Conservation (phyloP, 2,113 vertebrate species). For the Catharus bicknelli region DNA sequence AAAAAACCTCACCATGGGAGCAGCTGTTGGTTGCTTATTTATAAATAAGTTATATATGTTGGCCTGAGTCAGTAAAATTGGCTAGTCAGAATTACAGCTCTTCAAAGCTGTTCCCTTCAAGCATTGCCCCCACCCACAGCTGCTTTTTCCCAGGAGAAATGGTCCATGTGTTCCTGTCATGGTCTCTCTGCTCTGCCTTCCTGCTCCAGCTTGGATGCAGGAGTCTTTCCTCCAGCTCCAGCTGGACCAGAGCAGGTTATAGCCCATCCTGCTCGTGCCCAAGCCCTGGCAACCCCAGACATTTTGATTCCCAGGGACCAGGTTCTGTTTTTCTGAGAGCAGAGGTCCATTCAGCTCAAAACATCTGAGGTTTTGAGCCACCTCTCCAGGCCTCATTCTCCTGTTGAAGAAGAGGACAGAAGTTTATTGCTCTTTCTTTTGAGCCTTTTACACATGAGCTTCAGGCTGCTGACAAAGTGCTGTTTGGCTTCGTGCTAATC, state of each 20-base stretch:
- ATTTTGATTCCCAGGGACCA: background rate
- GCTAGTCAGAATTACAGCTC: background rate
- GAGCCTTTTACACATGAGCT: background rate
- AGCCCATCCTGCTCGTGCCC: background rate
- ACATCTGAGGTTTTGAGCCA: background rate
- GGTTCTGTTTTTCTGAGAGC: background rate
- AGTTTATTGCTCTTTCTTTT: slow-evolving; percentile 12
- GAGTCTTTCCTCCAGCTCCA: background rate
- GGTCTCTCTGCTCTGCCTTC: fast-evolving
- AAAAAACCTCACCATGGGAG: background rate
- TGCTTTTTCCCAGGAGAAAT: background rate
- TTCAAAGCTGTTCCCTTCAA: background rate
- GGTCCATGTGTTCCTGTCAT: background rate
- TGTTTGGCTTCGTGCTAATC: background rate
- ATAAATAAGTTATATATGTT: background rate
- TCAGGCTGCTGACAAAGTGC: slow-evolving; percentile 17
- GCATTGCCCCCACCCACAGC: background rate
- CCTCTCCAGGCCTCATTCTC: background rate
- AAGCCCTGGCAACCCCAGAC: background rate
- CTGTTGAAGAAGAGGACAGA: background rate
- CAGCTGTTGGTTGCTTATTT: background rate
- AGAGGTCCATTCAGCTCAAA: background rate
- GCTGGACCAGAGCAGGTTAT: background rate
- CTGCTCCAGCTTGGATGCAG: background rate
- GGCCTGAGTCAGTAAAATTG: background rate